Conservation (phyloP, 2,797 vertebrate species). For the Pipistrellus pygmaeus region DNA sequence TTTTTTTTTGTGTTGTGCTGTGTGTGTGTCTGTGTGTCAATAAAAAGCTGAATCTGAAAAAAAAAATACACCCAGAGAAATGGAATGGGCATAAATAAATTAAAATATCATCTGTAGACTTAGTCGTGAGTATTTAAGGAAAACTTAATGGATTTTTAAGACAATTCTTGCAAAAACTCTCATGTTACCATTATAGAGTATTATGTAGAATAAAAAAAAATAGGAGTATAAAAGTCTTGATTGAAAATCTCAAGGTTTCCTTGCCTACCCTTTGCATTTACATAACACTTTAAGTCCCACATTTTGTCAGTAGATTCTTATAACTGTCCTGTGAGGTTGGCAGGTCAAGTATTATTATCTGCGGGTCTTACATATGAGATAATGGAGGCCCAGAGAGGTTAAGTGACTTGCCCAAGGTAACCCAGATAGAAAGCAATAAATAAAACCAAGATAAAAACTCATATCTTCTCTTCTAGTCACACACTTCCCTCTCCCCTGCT, state of each 20-base stretch:
- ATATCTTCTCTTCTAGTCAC: slow-evolving; percentile 25
- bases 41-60: background rate
- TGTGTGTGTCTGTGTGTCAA: background rate
- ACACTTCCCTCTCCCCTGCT: too few species aligned
- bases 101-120: background rate
- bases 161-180: slow-evolving; percentile 11
- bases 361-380: background rate
- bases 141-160: slow-evolving; percentile 4
- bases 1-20: background rate
- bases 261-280: background rate
- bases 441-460: slow-evolving; percentile 41
- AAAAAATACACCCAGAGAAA: background rate
- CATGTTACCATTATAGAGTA: background rate
- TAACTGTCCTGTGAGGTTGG: background rate
- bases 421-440: slow-evolving; percentile 22
- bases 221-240: background rate
- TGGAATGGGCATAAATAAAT: background rate
- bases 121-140: background rate
- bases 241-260: slow-evolving; percentile 9
- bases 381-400: background rate
- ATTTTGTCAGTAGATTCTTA: background rate
- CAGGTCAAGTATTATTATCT: background rate
- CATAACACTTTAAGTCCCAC: background rate
- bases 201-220: background rate
- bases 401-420: slow-evolving; percentile 61